Conservation (phyloP, 2,888 invertebrate species). For the Eucera pruinosa region DNA sequence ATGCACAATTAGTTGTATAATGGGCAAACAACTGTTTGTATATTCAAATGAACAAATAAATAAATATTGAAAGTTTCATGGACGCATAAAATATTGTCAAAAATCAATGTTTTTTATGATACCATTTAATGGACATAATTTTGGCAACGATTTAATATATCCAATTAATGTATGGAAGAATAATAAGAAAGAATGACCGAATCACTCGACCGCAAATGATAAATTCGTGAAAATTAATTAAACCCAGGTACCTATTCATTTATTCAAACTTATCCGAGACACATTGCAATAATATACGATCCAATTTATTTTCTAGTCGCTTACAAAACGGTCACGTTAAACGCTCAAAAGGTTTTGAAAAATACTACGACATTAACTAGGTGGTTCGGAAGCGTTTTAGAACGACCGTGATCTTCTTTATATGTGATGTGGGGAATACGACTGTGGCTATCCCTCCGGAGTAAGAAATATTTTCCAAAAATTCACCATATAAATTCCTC, state of each 20-base stretch:
- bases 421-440: background rate
- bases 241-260: slow-evolving; percentile 5
- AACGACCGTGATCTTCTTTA: slow-evolving; percentile 27
- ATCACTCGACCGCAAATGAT: too few relatives aligned
- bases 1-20: too few relatives aligned
- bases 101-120: too few relatives aligned
- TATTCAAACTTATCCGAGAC: slow-evolving; percentile 4
- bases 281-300: slow-evolving; percentile 35
- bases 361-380: slow-evolving; percentile 33
- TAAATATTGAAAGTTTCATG: too few relatives aligned
- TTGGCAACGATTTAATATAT: too few relatives aligned
- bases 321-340: slow-evolving; percentile 25
- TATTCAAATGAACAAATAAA: too few relatives aligned
- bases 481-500: background rate
- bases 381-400: slow-evolving; percentile 29
- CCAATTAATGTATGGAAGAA: too few relatives aligned
- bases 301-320: slow-evolving; percentile 38
- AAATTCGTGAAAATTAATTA: background rate
- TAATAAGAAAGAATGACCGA: too few relatives aligned
- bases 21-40: too few relatives aligned
- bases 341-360: slow-evolving; percentile 41
- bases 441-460: background rate
- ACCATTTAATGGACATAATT: too few relatives aligned
- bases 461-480: background rate
- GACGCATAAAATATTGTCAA: too few relatives aligned